Percentiles rank a stretch among this genome's conserved stretches.
phyloP scores from a whole-genome alignment of 2,113 vertebrate genomes.

The Sebastes fasciatus region DNA sequence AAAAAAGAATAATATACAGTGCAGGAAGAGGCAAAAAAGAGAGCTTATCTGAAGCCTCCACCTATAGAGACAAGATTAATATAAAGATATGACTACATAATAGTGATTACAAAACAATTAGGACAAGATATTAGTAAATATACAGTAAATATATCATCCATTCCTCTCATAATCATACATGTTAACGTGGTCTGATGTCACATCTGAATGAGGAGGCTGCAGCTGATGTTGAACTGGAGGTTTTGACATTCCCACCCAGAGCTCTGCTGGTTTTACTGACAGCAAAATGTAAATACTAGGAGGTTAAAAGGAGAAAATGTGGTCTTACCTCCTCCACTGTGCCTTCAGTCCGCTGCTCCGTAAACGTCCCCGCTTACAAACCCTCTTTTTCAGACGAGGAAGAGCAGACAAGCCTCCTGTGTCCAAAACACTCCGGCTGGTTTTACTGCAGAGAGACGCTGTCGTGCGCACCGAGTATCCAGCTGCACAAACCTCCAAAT shows the following conservation, averaged over 20 bases:
- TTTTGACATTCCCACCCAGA: constrained; percentile 35
- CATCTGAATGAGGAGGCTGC: constrained; percentile 16
- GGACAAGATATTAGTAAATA: too few relatives aligned
- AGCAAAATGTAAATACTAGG: neutral
- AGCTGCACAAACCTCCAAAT: constrained; percentile 10
- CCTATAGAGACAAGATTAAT: too few relatives aligned
- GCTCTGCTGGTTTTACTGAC: constrained; percentile 24
- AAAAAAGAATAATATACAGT: too few relatives aligned
- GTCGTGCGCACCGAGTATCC: constrained; percentile 48
- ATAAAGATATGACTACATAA: too few relatives aligned
- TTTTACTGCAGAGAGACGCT: constrained; percentile 55
- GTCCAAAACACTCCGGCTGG: constrained; percentile 12
- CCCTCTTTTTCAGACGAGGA: constrained; percentile 46
- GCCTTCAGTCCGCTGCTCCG: constrained; percentile 59
- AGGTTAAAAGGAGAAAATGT: too few relatives aligned
- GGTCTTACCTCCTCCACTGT: constrained; percentile 66
- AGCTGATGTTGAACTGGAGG: constrained; percentile 26
- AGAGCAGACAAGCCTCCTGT: constrained; percentile 51
- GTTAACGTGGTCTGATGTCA: neutral
- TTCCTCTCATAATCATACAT: neutral
- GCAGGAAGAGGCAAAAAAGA: too few relatives aligned
- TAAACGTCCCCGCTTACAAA: constrained; percentile 33
- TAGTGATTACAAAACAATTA: too few relatives aligned
- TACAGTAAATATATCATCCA: too few relatives aligned
- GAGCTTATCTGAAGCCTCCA: too few relatives aligned